Evolutionary conservation across 1,140 invertebrate genomes (phyloP), one percentile per base, ranked within the genome.

Genomic region (Portunus trituberculatus): DNA sequence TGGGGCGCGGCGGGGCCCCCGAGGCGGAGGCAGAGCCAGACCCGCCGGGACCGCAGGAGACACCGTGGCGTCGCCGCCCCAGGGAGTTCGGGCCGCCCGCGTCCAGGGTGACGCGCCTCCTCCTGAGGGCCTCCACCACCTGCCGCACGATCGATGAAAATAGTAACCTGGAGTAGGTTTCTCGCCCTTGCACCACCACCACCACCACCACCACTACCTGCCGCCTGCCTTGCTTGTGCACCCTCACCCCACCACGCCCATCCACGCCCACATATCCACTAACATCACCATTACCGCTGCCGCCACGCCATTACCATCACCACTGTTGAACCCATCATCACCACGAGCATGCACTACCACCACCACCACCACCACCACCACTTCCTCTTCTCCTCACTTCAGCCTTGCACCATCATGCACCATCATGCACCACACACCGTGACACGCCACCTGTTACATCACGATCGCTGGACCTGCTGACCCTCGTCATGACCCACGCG

Each of bases 71-170:
- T 12, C 52, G 52, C 52, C 52, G 52, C 20, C 52, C 52, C 20
- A 12, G 52, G 52, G 52, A 59, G 52, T 59, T 59, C 52, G 52
- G 52, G 52, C 52, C 52, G 20, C 52, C 52, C 12, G 52, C 52
- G 52, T 12, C 52, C 12, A 59, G 52, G 52, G 52, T 59, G 52
- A 59, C 52, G 52, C 52, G 52, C 12, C 52, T 59, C 12, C 48
- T 91, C 89, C 39, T 39, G 39, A n/a, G 46, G 46, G 59, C 28
- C 12, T 59, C 52, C 46, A 91, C 46, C 45, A 91, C 48, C 89
- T 91, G 89, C 89, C 25, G 25, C 89, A 59, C 89, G 46, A 91
- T 91, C 45, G 89, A 91, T 91, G 89, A 91, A 59, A 91, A 91
- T 59, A 59, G 89, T 59, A 52, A 91, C 89, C 20, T 91, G 89